Evolutionary conservation across 2,888 invertebrate species (phyloP).

Genomic region (Abscondita cerata): DNA sequence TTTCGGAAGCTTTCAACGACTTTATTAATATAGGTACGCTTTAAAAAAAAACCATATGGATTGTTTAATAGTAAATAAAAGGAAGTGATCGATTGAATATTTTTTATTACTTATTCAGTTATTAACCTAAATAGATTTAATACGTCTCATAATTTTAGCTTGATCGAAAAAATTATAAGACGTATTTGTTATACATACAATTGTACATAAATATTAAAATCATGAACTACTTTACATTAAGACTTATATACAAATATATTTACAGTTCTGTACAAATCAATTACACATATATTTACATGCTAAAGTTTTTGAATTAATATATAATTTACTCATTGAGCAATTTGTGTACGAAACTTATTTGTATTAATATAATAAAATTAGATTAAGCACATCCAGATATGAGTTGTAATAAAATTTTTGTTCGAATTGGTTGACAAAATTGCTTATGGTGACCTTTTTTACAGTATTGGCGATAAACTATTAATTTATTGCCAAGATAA

Average conservation of each 20-base stretch:
- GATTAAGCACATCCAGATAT: slow-evolving; percentile 21
- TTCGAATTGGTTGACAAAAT: slow-evolving; percentile 24
- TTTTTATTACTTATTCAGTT: slow-evolving; percentile 25
- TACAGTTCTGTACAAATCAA: slow-evolving; percentile 39
- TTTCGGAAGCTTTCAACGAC: no score
- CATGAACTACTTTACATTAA: slow-evolving; percentile 32
- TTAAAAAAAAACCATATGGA: no score
- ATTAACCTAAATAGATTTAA: slow-evolving; percentile 20
- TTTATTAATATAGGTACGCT: no score
- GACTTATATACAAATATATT: slow-evolving; percentile 37
- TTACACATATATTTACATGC: slow-evolving; percentile 37
- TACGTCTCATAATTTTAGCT: slow-evolving; percentile 10
- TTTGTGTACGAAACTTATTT: not conserved
- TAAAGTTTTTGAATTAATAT: slow-evolving; percentile 6
- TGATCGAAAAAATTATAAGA: slow-evolving; percentile 21
- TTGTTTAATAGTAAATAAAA: no score
- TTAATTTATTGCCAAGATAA: slow-evolving; percentile 32
- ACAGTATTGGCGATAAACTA: slow-evolving; percentile 23
- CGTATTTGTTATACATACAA: slow-evolving; percentile 22
- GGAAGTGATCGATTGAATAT: no score
- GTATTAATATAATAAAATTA: slow-evolving; percentile 10
- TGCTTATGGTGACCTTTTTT: slow-evolving; percentile 32
- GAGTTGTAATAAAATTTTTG: slow-evolving; percentile 10
- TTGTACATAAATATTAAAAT: slow-evolving; percentile 40
- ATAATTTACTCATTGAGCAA: not conserved